Percentiles rank a stretch among this genome's conserved stretches.
Evolutionary conservation across 2,888 invertebrate genomes (phyloP).

Genomic region (Crossocerus cetratus): DNA sequence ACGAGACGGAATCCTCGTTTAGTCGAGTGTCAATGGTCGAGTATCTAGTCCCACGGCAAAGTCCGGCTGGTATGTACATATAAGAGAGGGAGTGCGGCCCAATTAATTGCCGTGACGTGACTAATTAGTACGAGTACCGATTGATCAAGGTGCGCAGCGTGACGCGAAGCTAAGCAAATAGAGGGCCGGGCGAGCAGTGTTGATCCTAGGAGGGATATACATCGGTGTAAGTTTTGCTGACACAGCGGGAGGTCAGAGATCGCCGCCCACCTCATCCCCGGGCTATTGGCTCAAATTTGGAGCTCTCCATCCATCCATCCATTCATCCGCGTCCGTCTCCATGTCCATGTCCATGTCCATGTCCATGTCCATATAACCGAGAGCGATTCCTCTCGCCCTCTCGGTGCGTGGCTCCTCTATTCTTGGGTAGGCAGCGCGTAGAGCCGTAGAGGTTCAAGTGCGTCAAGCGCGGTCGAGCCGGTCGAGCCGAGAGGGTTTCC

Average conservation of each 20-base stretch:
- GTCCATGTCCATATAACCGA: not conserved
- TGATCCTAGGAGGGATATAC: not conserved
- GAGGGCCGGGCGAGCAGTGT: not conserved
- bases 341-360: no score
- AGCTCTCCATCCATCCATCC: slow-evolving; percentile 47
- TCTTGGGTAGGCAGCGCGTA: slow-evolving; percentile 34
- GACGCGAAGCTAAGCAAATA: not conserved
- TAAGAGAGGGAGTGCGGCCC: not conserved
- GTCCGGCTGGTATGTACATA: no score
- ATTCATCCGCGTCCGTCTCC: no score
- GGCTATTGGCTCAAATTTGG: slow-evolving; percentile 59
- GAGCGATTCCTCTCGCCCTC: slow-evolving; percentile 35
- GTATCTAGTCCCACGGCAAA: no score
- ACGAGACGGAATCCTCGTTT: no score
- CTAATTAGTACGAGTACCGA: not conserved
- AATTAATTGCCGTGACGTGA: slow-evolving; percentile 2
- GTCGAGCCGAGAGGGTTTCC: slow-evolving; percentile 44
- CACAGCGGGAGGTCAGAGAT: not conserved
- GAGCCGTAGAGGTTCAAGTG: slow-evolving; percentile 39
- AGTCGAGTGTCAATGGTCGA: no score
- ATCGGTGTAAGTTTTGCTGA: not conserved
- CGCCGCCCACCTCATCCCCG: slow-evolving; percentile 36
- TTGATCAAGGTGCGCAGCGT: slow-evolving; percentile 1
- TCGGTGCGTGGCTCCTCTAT: slow-evolving; percentile 38
- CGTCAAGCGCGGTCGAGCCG: slow-evolving; percentile 34